Evolutionary conservation across 2,888 invertebrate genomes (phyloP), one percentile per base, ranked within the genome.

Genomic region (Luperina nickerlii): DNA sequence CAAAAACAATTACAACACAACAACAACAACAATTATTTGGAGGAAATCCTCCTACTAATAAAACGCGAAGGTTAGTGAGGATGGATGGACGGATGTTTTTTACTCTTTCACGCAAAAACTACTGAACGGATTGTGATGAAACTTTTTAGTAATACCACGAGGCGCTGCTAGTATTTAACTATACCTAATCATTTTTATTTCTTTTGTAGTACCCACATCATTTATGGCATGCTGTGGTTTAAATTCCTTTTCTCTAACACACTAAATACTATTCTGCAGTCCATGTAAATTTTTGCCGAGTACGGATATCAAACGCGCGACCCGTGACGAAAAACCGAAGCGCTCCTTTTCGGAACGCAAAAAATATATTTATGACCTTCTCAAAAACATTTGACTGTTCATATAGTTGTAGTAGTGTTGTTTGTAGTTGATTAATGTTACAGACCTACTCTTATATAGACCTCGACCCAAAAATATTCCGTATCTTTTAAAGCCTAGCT

Each of bases 251-350:
- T 62, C n/a, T 77, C 6, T 13, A 20, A 38, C 15, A 24, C 60
- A 0, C 1, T 1, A 42, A 48, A 27, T 45, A 15, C 5, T 32
- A 48, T 24, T 60, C 27, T 24, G 3, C 27, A 27, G 27, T n/a
- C 1, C 7, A n/a, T 27, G 7, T 7, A 18, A 20, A 9, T 51
- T 20, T 71, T 60, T 38, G 8, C 15, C n/a, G 3, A 38, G 20
- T 76, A 76, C 9, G 11, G 15, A 67, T 51, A 45, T n/a, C 8
- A 15, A 81, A 71, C 15, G 63, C 45, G 32, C 48, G n/a, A 45
- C 15, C 42, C 13, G 9, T 51, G 18, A 42, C 18, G n/a, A 42
- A 63, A 7, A 65, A 27, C 5, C n/a, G 11, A 48, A 48, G 20
- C 6, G 57, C 24, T 32, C 5, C 51, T 15, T 32, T 78, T 68